phyloP scores from a whole-genome alignment of 1,140 invertebrate species.

The Camponotus pennsylvanicus region DNA sequence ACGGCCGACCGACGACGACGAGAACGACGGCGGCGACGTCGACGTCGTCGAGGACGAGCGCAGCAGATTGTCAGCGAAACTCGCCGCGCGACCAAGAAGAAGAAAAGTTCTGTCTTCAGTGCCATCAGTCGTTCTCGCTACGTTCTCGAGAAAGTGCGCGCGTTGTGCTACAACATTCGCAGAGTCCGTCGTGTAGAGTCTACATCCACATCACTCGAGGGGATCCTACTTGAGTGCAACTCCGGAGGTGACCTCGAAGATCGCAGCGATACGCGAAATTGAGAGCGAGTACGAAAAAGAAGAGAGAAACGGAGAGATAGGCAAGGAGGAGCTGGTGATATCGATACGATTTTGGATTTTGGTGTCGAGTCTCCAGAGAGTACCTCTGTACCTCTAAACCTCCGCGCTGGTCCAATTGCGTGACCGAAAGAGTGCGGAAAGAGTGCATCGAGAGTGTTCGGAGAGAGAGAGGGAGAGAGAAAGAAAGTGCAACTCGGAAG shows the following conservation, averaged over 20 bases:
- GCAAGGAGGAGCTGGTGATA: background rate
- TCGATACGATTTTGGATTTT: background rate
- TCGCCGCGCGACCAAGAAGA: constrained; percentile 58
- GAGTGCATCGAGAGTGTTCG: constrained; percentile 54
- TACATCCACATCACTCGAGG: background rate
- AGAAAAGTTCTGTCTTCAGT: constrained; percentile 44
- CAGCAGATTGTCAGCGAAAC: constrained; percentile 62
- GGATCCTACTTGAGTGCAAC: constrained; percentile 17
- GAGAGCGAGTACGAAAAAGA: background rate
- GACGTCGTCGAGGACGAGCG: constrained; percentile 64
- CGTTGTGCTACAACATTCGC: constrained; percentile 26
- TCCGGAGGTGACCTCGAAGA: background rate
- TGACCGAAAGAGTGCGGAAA: constrained; percentile 7
- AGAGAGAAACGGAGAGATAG: background rate
- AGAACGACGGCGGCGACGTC: constrained; percentile 68
- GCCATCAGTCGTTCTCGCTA: constrained; percentile 22
- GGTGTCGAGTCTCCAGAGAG: background rate
- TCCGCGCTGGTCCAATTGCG: background rate
- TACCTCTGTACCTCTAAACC: background rate
- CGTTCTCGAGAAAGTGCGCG: constrained; percentile 26
- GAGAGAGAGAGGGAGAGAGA: background rate
- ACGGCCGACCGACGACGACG: constrained; percentile 66
- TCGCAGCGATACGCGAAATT: background rate
- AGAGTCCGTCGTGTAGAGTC: background rate
- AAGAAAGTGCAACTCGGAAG: background rate